Evolutionary conservation across 2,797 vertebrate species (phyloP), one percentile per base, ranked within the genome.

Genomic region (Syndactyla subalaris): DNA sequence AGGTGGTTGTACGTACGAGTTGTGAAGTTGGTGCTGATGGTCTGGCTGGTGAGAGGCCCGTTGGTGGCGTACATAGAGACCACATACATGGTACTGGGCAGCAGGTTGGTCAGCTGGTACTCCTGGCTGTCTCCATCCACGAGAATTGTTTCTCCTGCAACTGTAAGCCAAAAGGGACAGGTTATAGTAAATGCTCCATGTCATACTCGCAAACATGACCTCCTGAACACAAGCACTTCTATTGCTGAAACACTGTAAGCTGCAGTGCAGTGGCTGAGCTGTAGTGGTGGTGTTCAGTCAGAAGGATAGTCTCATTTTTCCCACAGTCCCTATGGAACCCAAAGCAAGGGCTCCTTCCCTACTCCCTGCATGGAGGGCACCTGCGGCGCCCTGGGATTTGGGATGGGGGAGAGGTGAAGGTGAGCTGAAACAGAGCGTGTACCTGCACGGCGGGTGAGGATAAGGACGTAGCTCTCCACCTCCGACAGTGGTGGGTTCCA

Each of bases 381-480:
- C 30, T 2, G 0, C 36, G 2, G 8, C 59, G 5, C 22, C 29
- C 22, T 4, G 7, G 19, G 14, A 19, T 79, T 75, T 82, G 61
- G 55, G 63, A 18, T 14, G 22, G 55, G 14, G 54, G 17, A 73
- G 43, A 70, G 32, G 27, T 15, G 7, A 29, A 65, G 17, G 16
- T 26, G 57, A 89, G 57, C 49, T 92, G 75, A 71, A 80, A 8
- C 5, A 30, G 49, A 82, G 46, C 22, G 26, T 95, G 72, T 97
- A 99, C 99, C 98, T 97, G 98, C 90, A 24, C 91, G 98, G 90
- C 97, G 98, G 2, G 98, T 99, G 90, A 99, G 98, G 24, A 99
- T 93, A 43, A 99, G 97, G 77, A 99, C 97, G 0, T 99, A 99
- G 97, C 98, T 99, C 95, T 99, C 99, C 51, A 99, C 99, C 6